Evolutionary conservation across 2,888 invertebrate genomes (phyloP), one percentile per base, ranked within the genome.

Genomic region (Lingula anatina): DNA sequence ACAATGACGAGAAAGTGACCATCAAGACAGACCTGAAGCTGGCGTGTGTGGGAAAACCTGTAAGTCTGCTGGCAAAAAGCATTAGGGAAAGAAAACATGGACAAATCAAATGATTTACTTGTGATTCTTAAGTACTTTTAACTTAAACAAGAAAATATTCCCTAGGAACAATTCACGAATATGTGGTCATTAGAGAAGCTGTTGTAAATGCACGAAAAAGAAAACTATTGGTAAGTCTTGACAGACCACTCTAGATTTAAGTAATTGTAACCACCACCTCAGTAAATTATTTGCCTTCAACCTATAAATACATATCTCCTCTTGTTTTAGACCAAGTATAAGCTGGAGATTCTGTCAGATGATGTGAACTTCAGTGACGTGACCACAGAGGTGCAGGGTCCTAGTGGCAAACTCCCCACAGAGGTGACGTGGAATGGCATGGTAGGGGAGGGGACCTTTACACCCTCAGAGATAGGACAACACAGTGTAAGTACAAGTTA

Each of bases 381-480:
- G 25, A 84, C 84, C 49, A 86, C 87, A 2, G 87, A 87, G 53
- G 84, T 91, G 47, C 83, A 86, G 47, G 88, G 89, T 56, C 89
- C 90, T 12, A 83, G 86, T 55, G 88, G 88, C 50, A 83, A 84
- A 15, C 65, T 64, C 15, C 56, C 59, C 2, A 66, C 68, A 3
- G 55, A 81, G 55, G 73, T 86, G 45, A 84, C 84, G 49, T 75
- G 89, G 53, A 77, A 78, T 28, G 86, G 86, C 61, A 78, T 82
- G 5, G 82, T 85, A 31, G 92, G 90, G 1, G 85, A 86, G 57
- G 93, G 92, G 7, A 85, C 85, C 51, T 95, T 90, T 68, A 82
- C 88, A 7, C 92, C 95, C 0, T 86, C 87, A 56, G 90, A 91
- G 76, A 87, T 92, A 61, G 95, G 95, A 56, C 90, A 92, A 86